phyloP scores from a whole-genome alignment of 2,113 vertebrate species.

The Thymallus thymallus region DNA sequence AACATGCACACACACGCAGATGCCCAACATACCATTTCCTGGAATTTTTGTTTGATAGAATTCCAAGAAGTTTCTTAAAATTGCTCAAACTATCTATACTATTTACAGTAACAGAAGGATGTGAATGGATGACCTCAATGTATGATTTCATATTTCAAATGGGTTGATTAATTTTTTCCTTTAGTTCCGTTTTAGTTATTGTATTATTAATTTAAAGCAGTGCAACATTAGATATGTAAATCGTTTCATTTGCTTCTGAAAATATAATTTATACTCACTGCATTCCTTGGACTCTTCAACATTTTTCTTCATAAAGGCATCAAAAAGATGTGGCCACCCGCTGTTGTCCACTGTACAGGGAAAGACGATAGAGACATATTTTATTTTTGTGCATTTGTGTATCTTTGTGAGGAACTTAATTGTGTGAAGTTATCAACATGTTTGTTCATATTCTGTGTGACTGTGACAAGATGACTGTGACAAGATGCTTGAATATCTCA shows the following conservation, averaged over 20 bases:
- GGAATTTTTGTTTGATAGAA: too few relatives aligned
- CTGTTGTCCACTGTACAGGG: constrained; percentile 61
- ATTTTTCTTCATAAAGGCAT: constrained; percentile 47
- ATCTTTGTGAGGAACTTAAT: too few relatives aligned
- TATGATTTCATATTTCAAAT: background rate
- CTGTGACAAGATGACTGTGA: too few relatives aligned
- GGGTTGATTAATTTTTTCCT: background rate
- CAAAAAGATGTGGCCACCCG: constrained; percentile 67
- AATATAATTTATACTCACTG: constrained; percentile 49
- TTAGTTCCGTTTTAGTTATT: background rate
- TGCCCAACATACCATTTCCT: background rate
- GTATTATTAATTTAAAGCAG: background rate
- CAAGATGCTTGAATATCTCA: too few relatives aligned
- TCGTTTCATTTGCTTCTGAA: background rate
- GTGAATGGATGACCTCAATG: background rate
- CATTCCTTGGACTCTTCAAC: constrained; percentile 54
- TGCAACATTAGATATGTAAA: background rate
- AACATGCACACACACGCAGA: constrained; percentile 10
- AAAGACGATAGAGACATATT: background rate
- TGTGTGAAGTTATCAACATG: too few relatives aligned
- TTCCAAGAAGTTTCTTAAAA: too few relatives aligned
- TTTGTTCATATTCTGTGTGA: too few relatives aligned
- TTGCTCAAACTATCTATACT: background rate
- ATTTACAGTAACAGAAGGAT: background rate
- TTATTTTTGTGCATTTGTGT: too few relatives aligned